These are phyloP conservation scores for Ophion ventricosus DNA, from an alignment of 2,888 invertebrate species.

Conservation along the genomic window DNA sequence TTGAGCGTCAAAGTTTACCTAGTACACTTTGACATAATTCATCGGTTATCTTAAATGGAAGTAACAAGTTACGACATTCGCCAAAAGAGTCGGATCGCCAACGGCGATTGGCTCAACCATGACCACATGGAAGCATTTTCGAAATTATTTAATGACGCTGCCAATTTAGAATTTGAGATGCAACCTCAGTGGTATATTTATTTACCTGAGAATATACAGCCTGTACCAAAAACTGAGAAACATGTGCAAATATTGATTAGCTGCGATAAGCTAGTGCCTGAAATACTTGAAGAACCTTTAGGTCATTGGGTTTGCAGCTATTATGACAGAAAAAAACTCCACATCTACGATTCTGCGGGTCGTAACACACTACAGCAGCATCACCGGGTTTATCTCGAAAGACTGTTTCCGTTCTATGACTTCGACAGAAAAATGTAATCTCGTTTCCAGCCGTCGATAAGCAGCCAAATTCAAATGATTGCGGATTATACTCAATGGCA, in stretches of 20 bases:
- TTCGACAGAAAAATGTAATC: conserved; percentile 25
- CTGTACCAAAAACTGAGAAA: conserved; percentile 40
- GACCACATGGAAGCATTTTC: conserved; percentile 51
- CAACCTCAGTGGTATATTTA: conserved; percentile 8
- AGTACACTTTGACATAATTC: no score
- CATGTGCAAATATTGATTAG: conserved; percentile 65
- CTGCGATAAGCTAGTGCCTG: conserved; percentile 6
- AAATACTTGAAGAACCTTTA: background rate
- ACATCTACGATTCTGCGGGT: conserved; percentile 58
- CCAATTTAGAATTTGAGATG: conserved; percentile 42
- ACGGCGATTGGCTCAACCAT: conserved; percentile 36
- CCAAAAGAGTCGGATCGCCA: background rate
- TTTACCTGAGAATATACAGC: conserved; percentile 43
- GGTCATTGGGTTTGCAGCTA: conserved; percentile 60
- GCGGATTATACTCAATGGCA: conserved; percentile 43
- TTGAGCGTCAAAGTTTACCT: no score
- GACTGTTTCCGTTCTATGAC: conserved; percentile 51
- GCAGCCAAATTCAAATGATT: conserved; percentile 36
- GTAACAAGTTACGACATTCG: background rate
- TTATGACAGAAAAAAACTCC: conserved; percentile 49
- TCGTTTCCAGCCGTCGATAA: conserved; percentile 50
- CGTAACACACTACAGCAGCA: conserved; percentile 31
- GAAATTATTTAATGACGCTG: conserved; percentile 28
- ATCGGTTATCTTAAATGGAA: no score
- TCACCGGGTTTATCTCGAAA: conserved; percentile 45